phyloP scores from a whole-genome alignment of 2,888 invertebrate genomes.

The Trichopoda pennipes region DNA sequence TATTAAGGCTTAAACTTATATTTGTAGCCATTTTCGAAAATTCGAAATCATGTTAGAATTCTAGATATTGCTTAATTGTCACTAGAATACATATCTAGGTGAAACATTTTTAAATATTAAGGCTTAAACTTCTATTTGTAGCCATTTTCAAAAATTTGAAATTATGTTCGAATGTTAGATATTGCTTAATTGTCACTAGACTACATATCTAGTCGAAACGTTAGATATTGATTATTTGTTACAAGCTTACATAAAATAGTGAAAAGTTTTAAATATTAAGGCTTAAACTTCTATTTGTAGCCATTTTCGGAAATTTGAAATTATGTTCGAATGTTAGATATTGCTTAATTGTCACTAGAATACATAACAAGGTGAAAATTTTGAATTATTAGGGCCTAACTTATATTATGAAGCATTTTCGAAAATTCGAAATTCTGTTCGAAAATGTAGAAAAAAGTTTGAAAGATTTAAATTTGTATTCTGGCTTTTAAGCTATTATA shows the following conservation, averaged over 20 bases:
- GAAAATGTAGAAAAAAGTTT: background rate
- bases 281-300: no score
- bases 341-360: no score
- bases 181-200: background rate
- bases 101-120: no score
- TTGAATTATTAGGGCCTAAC: no score
- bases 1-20: no score
- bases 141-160: background rate
- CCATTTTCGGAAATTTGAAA: background rate
- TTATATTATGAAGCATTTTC: background rate
- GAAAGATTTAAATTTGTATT: background rate
- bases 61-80: background rate
- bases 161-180: background rate
- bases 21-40: background rate
- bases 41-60: slow-evolving; percentile 1
- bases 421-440: slow-evolving; percentile 10
- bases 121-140: no score
- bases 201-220: no score
- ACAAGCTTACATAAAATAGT: no score
- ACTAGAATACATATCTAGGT: no score
- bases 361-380: no score
- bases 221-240: background rate
- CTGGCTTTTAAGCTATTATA: background rate
- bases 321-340: background rate
- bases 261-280: no score